Conservation (phyloP, 92 coral and sea anemone genomes). For the Muricea muricata region DNA sequence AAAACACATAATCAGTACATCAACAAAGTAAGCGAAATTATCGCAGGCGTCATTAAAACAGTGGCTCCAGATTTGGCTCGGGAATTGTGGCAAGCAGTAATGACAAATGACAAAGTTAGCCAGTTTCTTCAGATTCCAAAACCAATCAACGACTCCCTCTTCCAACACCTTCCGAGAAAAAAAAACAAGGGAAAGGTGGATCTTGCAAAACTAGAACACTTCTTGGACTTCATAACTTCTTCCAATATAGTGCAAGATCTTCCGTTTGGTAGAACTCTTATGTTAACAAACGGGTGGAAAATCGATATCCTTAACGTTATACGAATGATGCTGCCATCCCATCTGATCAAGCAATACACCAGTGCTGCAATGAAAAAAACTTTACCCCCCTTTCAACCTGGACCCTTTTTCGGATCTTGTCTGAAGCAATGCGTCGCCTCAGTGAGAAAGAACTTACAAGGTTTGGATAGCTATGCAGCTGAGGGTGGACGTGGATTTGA, state of each 20-base stretch:
- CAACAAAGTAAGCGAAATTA: not conserved
- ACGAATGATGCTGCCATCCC: slow-evolving; percentile 13
- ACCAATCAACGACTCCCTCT: slow-evolving; percentile 21
- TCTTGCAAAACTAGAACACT: slow-evolving; percentile 51
- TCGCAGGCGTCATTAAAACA: slow-evolving; percentile 31
- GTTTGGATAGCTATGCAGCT: slow-evolving; percentile 51
- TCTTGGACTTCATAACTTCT: slow-evolving; percentile 56
- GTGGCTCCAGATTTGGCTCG: slow-evolving; percentile 39
- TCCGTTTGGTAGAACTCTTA: slow-evolving; percentile 61
- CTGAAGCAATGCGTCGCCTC: slow-evolving; percentile 50
- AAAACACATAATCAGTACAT: slow-evolving; percentile 29
- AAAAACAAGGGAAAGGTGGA: slow-evolving; percentile 45
- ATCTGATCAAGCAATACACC: slow-evolving; percentile 44
- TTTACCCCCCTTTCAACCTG: slow-evolving; percentile 52
- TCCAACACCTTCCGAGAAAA: slow-evolving; percentile 8
- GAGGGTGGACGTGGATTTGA: slow-evolving; percentile 50
- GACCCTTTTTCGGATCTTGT: slow-evolving; percentile 54
- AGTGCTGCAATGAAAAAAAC: slow-evolving; percentile 49
- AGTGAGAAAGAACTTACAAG: slow-evolving; percentile 60
- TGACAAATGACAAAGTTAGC: slow-evolving; percentile 29
- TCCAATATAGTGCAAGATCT: slow-evolving; percentile 57
- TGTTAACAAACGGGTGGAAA: slow-evolving; percentile 16
- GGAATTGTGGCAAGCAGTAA: slow-evolving; percentile 39
- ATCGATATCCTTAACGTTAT: slow-evolving; percentile 62
- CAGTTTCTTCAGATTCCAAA: slow-evolving; percentile 49